Evolutionary conservation across 2,113 vertebrate species (phyloP).

Genomic region (Mohoua ochrocephala): DNA sequence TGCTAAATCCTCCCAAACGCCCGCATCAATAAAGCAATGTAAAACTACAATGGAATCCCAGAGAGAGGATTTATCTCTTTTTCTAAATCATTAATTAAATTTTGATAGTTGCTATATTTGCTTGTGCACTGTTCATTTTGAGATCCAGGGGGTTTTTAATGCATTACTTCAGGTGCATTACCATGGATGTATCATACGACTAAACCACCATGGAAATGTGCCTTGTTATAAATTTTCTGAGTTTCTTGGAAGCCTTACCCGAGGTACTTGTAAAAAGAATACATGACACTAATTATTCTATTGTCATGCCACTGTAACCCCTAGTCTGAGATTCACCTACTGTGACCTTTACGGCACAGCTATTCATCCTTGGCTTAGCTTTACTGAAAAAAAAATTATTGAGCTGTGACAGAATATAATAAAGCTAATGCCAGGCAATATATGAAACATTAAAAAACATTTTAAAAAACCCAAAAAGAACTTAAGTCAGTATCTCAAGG

Average conservation of each 20-base stretch:
- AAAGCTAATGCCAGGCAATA: not conserved
- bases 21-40: not conserved
- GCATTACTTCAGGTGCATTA: not conserved
- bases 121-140: not conserved
- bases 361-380: not conserved
- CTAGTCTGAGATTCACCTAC: not conserved
- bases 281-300: not conserved
- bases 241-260: not conserved
- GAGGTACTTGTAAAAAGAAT: not conserved
- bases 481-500: not conserved
- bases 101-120: not conserved
- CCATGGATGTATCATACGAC: not conserved
- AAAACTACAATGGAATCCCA: not conserved
- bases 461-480: not conserved
- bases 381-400: not conserved
- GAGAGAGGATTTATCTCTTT: not conserved
- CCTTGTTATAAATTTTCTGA: not conserved
- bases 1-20: not conserved
- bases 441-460: not conserved
- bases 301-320: not conserved
- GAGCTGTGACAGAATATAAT: not conserved
- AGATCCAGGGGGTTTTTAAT: fast-evolving
- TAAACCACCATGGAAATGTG: not conserved
- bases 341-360: not conserved
- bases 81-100: not conserved